Percentiles rank a stretch among this genome's conserved stretches.
Evolutionary conservation across 1,140 invertebrate genomes (phyloP).

Genomic region (Archivesica marissinica): DNA sequence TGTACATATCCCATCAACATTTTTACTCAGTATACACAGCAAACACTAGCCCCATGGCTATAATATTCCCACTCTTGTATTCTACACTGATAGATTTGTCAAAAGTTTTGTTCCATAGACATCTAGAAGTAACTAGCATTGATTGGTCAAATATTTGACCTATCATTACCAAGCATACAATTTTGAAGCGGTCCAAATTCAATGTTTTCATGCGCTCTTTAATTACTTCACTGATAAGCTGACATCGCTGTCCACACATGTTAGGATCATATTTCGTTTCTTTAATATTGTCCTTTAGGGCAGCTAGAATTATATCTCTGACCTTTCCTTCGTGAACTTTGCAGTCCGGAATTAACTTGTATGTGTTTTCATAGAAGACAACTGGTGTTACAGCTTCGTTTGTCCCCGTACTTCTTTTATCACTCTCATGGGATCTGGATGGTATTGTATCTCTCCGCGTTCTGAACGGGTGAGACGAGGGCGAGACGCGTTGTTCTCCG

Average conservation of each 20-base stretch:
- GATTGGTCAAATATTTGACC: slow-evolving; percentile 76
- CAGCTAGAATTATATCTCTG: slow-evolving; percentile 70
- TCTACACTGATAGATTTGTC: slow-evolving; percentile 79
- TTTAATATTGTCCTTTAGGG: slow-evolving; percentile 72
- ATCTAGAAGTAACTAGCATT: slow-evolving; percentile 77
- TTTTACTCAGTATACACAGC: slow-evolving; percentile 80
- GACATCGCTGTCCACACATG: slow-evolving; percentile 67
- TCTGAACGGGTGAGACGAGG: slow-evolving; percentile 60
- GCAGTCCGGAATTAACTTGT: slow-evolving; percentile 75
- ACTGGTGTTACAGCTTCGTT: slow-evolving; percentile 54
- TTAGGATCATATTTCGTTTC: slow-evolving; percentile 69
- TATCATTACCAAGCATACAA: slow-evolving; percentile 78
- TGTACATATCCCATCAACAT: no score
- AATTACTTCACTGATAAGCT: slow-evolving; percentile 75
- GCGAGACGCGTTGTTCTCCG: slow-evolving; percentile 24
- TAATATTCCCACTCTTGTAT: slow-evolving; percentile 71
- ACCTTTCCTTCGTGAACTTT: slow-evolving; percentile 68
- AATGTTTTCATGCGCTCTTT: slow-evolving; percentile 77
- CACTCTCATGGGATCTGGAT: slow-evolving; percentile 58
- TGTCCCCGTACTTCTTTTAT: slow-evolving; percentile 65
- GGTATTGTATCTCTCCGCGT: slow-evolving; percentile 59
- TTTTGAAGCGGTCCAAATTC: slow-evolving; percentile 77
- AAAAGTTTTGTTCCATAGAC: slow-evolving; percentile 80
- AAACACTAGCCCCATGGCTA: slow-evolving; percentile 80
- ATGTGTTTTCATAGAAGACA: slow-evolving; percentile 77